Conservation (phyloP, 2,888 invertebrate species). For the Celastrina argiolus region DNA sequence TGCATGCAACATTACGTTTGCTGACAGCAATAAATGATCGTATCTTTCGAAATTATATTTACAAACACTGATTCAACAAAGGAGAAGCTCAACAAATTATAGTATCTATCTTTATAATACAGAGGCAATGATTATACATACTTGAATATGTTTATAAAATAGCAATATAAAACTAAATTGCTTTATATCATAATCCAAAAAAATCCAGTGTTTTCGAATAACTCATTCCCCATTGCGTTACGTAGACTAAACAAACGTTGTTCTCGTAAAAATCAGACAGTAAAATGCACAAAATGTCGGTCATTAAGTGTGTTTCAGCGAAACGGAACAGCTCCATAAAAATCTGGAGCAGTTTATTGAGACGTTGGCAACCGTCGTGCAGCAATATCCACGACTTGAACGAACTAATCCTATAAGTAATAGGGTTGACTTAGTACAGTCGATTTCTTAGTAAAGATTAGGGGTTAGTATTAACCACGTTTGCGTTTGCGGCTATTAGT, state of each 20-base stretch:
- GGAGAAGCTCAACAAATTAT: not conserved
- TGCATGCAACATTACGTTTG: conserved; percentile 2
- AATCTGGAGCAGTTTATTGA: conserved; percentile 72
- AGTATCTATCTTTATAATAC: conserved; percentile 34
- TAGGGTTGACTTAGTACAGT: not conserved
- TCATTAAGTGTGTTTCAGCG: conserved; percentile 75
- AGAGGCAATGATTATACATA: conserved; percentile 40
- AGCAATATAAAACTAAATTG: not conserved
- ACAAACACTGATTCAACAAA: not conserved
- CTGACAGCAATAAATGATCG: conserved; percentile 3
- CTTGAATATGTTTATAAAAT: not conserved
- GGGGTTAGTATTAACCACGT: too few relatives aligned
- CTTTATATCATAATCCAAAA: not conserved
- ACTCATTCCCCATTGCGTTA: conserved; percentile 70
- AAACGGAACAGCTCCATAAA: conserved; percentile 74
- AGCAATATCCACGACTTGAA: conserved; percentile 61
- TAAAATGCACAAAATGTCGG: conserved; percentile 76
- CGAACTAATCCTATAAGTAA: conserved; percentile 51
- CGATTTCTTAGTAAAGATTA: not conserved
- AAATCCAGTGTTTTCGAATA: conserved; percentile 56
- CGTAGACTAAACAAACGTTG: conserved; percentile 76
- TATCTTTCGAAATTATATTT: conserved; percentile 4
- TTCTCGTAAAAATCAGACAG: conserved; percentile 75
- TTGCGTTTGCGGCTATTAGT: too few relatives aligned
- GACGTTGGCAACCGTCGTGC: conserved; percentile 65